These are phyloP conservation scores for Torymus auratus DNA, from an alignment of 2,888 invertebrate species.

Conservation along the genomic window DNA sequence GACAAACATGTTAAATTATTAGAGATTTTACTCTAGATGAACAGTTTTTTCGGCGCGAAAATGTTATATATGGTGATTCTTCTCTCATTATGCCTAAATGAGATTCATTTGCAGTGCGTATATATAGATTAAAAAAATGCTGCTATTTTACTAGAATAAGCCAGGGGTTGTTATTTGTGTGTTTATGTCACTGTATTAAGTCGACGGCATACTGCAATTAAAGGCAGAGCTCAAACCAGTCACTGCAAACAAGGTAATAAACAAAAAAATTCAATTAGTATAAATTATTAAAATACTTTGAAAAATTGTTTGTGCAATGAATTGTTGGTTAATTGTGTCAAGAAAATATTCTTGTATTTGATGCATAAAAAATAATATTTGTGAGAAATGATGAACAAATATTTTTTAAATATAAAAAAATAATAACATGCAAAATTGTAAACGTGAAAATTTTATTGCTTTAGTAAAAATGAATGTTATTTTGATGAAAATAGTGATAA, in stretches of 20 bases:
- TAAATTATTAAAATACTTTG: slow-evolving; percentile 7
- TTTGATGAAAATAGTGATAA: too few relatives aligned
- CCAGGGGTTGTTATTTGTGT: slow-evolving; percentile 31
- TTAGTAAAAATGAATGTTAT: too few relatives aligned
- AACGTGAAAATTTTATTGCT: too few relatives aligned
- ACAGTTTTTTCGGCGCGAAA: too few relatives aligned
- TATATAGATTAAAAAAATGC: slow-evolving; percentile 19
- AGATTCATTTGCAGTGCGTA: slow-evolving; percentile 9
- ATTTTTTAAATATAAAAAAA: too few relatives aligned
- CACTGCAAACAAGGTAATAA: slow-evolving; percentile 71
- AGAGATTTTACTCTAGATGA: not conserved
- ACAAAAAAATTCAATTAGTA: slow-evolving; percentile 46
- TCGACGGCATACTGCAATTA: slow-evolving; percentile 74
- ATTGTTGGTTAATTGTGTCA: not conserved
- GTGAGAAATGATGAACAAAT: too few relatives aligned
- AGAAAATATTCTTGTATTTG: too few relatives aligned
- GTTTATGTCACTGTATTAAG: slow-evolving; percentile 60
- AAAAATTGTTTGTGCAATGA: slow-evolving; percentile 38
- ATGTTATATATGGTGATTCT: slow-evolving; percentile 6
- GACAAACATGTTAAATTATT: slow-evolving; percentile 27
- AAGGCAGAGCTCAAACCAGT: slow-evolving; percentile 75
- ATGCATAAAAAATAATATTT: too few relatives aligned
- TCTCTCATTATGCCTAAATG: slow-evolving; percentile 39
- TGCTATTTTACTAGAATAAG: slow-evolving; percentile 51
- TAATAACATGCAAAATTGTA: too few relatives aligned